Base-by-base conservation (phyloP, 2,888 invertebrate species). In the Leptinotarsa rubiginosa region DNA sequence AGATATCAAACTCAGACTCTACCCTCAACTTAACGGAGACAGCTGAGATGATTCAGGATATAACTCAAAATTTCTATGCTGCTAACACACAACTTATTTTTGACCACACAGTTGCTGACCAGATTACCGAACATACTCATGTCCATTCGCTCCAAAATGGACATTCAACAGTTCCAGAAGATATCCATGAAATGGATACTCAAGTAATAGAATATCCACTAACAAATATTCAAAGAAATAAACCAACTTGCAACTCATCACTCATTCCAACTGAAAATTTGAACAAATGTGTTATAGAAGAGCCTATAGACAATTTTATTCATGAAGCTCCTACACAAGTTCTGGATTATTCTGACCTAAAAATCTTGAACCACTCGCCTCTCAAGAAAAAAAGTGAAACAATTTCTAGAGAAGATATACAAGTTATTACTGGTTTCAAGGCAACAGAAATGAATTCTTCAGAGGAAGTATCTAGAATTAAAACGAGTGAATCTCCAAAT, bases 51-150 rank as follows among this genome's bases (percentile, higher is more conserved):
- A 78, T 81, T 47, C 84, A 84, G 78, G 75, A 79, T 68, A 69
- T 79, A 31, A 80, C 80, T 13, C 83, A 84, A 68, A 80, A 76
- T 64, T 82, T 85, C 77, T 85, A 83, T 76, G 75, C 71, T 5
- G 75, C 78, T 49, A 71, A 75, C 20, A 85, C 85, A 31, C 85
- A 85, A 74, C 59, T 81, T 72, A 64, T 83, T 56, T 66, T 74
- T 18, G 49, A 73, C 22, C 13, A 41, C 47, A 69, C 64, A 47
- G 49, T 50, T 52, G 31, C 41, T 18, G 52, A 65, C n/a, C 22
- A 64, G 49, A 16, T 41, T 31, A 62, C 49, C 59, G 72, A 67
- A 52, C 68, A 71, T 18, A 65, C 20, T 31, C 47, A 75, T 59
- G 65, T 56, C 56, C 50, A 47, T 66, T 20, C 69, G 20, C 31